These are phyloP conservation scores for Passer montanus DNA, from an alignment of 2,113 vertebrate species.

Conservation along the genomic window DNA sequence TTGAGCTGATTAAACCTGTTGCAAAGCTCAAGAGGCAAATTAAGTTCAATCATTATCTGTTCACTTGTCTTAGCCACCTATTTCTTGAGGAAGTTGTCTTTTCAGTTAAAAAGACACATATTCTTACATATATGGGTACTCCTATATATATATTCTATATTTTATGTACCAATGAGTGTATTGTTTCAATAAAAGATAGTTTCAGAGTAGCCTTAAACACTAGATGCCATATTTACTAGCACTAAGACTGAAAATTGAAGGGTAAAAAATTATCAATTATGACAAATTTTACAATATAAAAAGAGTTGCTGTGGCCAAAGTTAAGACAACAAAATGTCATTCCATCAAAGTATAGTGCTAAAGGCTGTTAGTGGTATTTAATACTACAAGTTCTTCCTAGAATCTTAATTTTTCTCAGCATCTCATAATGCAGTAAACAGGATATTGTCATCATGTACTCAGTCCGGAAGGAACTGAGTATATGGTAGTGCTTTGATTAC, in stretches of 20 bases:
- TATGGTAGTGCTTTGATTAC: background rate
- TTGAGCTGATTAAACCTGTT: background rate
- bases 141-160: background rate
- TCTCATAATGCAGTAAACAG: background rate
- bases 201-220: background rate
- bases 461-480: background rate
- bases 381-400: background rate
- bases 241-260: background rate
- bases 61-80: background rate
- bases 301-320: background rate
- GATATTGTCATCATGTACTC: background rate
- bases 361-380: constrained; percentile 13
- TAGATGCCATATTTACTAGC: background rate
- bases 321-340: background rate
- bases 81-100: background rate
- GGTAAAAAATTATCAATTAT: background rate
- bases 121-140: background rate
- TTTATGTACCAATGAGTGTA: background rate
- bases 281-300: background rate
- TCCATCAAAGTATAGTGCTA: background rate
- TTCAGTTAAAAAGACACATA: background rate
- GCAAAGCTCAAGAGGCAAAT: background rate
- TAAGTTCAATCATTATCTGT: background rate
- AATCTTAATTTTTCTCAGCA: background rate
- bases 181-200: background rate